Evolutionary conservation across 2,888 invertebrate species (phyloP).

Genomic region (Keiferia lycopersicella): DNA sequence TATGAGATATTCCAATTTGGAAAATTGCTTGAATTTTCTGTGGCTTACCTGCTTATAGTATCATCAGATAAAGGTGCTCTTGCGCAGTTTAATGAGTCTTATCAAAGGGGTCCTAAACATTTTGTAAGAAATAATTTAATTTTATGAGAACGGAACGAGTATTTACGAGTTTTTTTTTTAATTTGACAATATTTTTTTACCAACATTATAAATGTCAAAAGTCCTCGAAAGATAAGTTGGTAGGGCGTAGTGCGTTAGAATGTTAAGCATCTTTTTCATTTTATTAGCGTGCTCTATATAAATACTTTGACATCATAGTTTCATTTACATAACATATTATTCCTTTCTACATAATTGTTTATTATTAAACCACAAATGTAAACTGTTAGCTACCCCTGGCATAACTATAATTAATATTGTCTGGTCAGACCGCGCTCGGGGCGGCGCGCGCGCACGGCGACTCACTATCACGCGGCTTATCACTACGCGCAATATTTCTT

Average conservation of each 20-base stretch:
- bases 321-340: no score
- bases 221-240: no score
- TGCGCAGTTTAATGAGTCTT: conserved; percentile 32
- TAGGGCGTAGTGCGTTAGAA: no score
- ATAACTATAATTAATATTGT: conserved; percentile 62
- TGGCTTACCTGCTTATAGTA: conserved; percentile 3
- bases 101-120: background rate
- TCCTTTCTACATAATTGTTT: no score
- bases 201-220: no score
- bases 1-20: conserved; percentile 40
- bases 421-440: conserved; percentile 49
- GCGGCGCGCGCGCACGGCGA: conserved; percentile 47
- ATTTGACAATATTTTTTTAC: no score
- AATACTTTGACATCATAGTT: no score
- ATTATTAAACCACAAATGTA: no score
- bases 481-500: conserved; percentile 75
- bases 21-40: conserved; percentile 36
- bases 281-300: no score
- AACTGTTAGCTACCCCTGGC: conserved; percentile 27
- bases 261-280: no score
- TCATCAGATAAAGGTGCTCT: conserved; percentile 42
- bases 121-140: background rate
- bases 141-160: no score
- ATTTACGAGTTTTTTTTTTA: no score
- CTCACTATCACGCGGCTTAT: conserved; percentile 64